phyloP scores from a whole-genome alignment of 1,140 invertebrate species.

The Calliphora vicina region DNA sequence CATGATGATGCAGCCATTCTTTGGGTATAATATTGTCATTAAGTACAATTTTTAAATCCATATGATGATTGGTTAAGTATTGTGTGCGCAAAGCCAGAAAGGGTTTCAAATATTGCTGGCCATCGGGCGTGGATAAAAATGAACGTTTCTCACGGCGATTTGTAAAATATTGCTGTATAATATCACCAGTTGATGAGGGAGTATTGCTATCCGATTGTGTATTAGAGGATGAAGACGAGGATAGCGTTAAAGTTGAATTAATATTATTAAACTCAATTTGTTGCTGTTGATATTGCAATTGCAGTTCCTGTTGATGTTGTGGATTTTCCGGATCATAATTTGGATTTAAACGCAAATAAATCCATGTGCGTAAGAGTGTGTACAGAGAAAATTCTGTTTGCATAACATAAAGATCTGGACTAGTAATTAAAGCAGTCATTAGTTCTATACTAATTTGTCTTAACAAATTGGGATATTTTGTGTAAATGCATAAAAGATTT shows the following conservation, averaged over 20 bases:
- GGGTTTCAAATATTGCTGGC: conserved; percentile 67
- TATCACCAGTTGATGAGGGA: conserved; percentile 44
- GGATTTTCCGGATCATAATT: conserved; percentile 57
- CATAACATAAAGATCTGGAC: conserved; percentile 76
- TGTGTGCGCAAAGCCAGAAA: conserved; percentile 75
- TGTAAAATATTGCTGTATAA: conserved; percentile 52
- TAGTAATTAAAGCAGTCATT: conserved; percentile 72
- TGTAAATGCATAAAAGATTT: conserved; percentile 73
- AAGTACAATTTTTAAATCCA: conserved; percentile 75
- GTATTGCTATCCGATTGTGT: conserved; percentile 29
- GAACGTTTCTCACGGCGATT: conserved; percentile 65
- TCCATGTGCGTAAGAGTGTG: conserved; percentile 76
- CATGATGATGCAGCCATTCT: conserved; percentile 72
- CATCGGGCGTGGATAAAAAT: conserved; percentile 70
- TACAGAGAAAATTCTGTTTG: conserved; percentile 86
- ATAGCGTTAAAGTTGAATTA: neutral
- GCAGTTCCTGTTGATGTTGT: neutral
- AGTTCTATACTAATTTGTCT: conserved; percentile 71
- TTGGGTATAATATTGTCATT: conserved; percentile 76
- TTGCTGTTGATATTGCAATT: conserved; percentile 22
- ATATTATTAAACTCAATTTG: neutral
- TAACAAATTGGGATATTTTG: conserved; percentile 67
- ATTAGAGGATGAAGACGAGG: neutral
- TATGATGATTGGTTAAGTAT: conserved; percentile 75
- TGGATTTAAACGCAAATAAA: conserved; percentile 65